Evolutionary conservation across 1,140 invertebrate genomes (phyloP), one percentile per base, ranked within the genome.

Genomic region (Saccostrea echinata): DNA sequence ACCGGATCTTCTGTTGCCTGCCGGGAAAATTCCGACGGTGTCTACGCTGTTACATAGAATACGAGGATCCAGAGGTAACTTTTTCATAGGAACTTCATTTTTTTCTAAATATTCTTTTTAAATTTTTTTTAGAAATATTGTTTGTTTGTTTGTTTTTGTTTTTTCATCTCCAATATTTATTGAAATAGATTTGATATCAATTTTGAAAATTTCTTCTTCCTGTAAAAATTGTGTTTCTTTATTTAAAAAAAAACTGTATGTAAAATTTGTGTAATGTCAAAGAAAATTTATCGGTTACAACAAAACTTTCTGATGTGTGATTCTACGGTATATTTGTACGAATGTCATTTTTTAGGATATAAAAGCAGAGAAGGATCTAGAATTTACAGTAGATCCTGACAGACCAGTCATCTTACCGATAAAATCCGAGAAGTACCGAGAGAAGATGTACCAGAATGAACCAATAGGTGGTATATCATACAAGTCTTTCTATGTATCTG

Each of bases 1-100:
- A 92, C 76, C 89, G 93, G 33, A 57, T 93, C 2, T 91, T 91
- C 76, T 93, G 93, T 51, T 93, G 93, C 89, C 84, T 93, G 3
- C 93, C 93, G 0, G 87, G 76, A 0, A 86, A 83, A 3, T 82
- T 83, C 30, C 51, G 90, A 6, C 57, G 84, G n/a, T 83, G 30
- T 24, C 86, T 92, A 13, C 68, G 91, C 1, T 93, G 93, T 90
- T 84, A 90, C 27, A 88, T 87, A 71, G 88, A 89, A 21, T 90
- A 86, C 51, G 51, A 80, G 33, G 85, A 90, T 43, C 92, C 92
- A 18, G 88, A 92, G 84, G 92, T 92, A 89, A 1, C 1, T 6
- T 3, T 57, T 21, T 18, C 16, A 57, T 18, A 4, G 16, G 16
- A 16, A 16, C 53, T 3, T 3, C 53, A 55, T 55, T 52, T 52